Evolutionary conservation across 2,113 vertebrate genomes (phyloP).

Genomic region (Sebastes fasciatus): DNA sequence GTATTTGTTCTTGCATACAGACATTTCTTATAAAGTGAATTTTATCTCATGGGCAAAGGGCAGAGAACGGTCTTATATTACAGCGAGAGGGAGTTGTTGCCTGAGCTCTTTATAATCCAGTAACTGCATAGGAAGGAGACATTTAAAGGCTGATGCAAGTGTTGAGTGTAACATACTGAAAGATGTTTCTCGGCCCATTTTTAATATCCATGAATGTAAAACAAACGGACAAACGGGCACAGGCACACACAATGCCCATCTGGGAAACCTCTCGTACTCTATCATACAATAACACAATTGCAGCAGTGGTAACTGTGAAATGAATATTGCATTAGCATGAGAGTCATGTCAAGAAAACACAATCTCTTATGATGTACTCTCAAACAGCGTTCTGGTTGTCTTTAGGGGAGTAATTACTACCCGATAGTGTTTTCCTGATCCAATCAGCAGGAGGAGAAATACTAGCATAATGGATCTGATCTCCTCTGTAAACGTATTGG

Average conservation of each 20-base stretch:
- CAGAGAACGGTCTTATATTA: neutral
- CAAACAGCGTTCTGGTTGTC: conserved; percentile 26
- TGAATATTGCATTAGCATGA: conserved; percentile 37
- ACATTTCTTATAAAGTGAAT: neutral
- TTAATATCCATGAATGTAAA: conserved; percentile 14
- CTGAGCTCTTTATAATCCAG: conserved; percentile 13
- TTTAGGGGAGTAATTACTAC: conserved; percentile 56
- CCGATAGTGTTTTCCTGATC: conserved; percentile 41
- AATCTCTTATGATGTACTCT: conserved; percentile 58
- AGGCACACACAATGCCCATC: neutral
- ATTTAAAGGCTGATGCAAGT: conserved; percentile 38
- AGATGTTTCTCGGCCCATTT: conserved; percentile 8
- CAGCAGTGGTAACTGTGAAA: conserved; percentile 34
- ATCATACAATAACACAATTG: conserved; percentile 9
- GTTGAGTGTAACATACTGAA: neutral
- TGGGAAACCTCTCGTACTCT: conserved; percentile 10
- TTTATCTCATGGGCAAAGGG: neutral
- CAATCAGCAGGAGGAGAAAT: conserved; percentile 50
- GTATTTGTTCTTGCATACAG: neutral
- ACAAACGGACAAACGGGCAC: neutral
- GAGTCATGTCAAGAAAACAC: conserved; percentile 43
- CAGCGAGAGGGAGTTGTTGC: neutral
- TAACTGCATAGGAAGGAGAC: conserved; percentile 17
- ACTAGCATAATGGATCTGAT: conserved; percentile 53
- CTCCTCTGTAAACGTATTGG: conserved; percentile 47